These are phyloP conservation scores for Parambassis ranga DNA, from an alignment of 2,797 vertebrate species.

Conservation along the genomic window DNA sequence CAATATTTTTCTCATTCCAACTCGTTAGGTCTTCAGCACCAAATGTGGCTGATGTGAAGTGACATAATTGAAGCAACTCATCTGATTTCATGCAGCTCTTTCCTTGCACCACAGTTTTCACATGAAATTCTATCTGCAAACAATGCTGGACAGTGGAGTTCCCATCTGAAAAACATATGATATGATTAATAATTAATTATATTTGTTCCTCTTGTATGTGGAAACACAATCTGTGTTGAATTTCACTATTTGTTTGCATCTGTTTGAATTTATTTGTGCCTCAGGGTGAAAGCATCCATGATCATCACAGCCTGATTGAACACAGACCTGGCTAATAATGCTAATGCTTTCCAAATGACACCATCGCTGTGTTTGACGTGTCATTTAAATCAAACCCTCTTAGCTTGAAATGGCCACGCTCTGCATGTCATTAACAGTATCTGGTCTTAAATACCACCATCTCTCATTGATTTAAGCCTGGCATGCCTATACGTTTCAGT, in stretches of 20 bases:
- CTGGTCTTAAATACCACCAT: not conserved
- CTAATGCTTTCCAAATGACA: constrained; percentile 35
- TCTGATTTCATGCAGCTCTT: not conserved
- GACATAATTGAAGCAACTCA: not conserved
- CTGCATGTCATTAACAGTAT: constrained; percentile 8
- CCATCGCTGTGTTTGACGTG: not conserved
- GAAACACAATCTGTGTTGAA: not conserved
- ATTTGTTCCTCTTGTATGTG: not conserved
- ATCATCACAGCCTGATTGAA: not conserved
- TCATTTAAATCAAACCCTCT: constrained; percentile 14
- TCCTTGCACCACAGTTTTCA: too few relatives aligned
- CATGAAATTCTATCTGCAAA: not conserved
- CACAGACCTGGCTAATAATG: constrained; percentile 15
- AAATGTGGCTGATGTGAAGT: not conserved
- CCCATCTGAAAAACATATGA: not conserved
- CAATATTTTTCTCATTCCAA: too few relatives aligned
- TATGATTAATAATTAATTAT: not conserved
- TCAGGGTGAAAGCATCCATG: not conserved
- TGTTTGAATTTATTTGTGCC: not conserved
- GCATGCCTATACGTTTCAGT: constrained; percentile 26
- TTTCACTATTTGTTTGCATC: not conserved
- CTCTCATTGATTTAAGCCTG: not conserved
- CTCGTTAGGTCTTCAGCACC: not conserved
- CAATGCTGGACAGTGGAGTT: not conserved
- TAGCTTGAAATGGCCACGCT: not conserved